Percentiles rank a stretch among this genome's conserved stretches.
phyloP scores from a whole-genome alignment of 2,797 vertebrate genomes.

The Odontamblyopus rebecca region DNA sequence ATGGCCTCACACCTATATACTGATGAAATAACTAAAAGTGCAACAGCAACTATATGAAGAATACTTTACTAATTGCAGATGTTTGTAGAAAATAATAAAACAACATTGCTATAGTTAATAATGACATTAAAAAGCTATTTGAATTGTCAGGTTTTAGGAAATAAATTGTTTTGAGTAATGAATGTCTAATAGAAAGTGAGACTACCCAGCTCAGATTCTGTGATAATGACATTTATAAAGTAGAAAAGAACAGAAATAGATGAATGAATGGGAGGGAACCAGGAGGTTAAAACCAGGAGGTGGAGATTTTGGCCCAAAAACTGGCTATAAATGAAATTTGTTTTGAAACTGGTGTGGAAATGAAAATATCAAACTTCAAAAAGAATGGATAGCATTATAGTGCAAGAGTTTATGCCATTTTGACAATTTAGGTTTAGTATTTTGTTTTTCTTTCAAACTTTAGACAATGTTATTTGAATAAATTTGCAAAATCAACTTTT shows the following conservation, averaged over 20 bases:
- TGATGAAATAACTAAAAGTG: conserved; percentile 53
- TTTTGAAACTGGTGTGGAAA: conserved; percentile 1
- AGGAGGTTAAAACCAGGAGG: conserved; percentile 27
- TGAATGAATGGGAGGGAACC: conserved; percentile 37
- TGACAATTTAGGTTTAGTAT: background rate
- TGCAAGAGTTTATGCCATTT: background rate
- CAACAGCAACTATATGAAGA: conserved; percentile 23
- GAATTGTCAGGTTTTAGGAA: conserved; percentile 19
- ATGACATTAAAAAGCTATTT: background rate
- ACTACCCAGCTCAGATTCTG: conserved; percentile 59
- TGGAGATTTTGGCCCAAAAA: conserved; percentile 19
- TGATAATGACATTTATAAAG: conserved; percentile 33
- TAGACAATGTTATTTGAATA: background rate
- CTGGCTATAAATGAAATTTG: background rate
- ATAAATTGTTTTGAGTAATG: conserved; percentile 57
- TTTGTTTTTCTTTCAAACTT: background rate
- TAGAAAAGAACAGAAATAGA: conserved; percentile 40
- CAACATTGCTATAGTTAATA: background rate
- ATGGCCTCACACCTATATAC: conserved; percentile 54
- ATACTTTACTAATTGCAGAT: conserved; percentile 34
- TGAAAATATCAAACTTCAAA: background rate
- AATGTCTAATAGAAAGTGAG: conserved; percentile 58
- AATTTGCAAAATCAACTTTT: no score
- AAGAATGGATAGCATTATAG: background rate
- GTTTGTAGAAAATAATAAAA: background rate